Percentiles rank a stretch among this genome's conserved stretches.
These are phyloP conservation scores for Cephonodes hylas DNA, from an alignment of 2,888 invertebrate species.

Conservation along the genomic window DNA sequence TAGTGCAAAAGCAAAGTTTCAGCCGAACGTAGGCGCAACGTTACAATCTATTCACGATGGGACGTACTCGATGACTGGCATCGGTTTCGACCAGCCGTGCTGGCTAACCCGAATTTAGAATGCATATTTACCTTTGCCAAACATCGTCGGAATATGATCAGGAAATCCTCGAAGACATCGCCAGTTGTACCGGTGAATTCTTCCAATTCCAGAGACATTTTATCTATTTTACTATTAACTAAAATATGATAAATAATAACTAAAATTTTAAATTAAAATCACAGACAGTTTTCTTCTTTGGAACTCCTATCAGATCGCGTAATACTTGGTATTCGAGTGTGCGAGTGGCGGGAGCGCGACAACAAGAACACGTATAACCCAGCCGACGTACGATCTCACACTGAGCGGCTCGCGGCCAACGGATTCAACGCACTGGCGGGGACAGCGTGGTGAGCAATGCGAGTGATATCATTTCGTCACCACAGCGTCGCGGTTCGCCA, in stretches of 20 bases:
- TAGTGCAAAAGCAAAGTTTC: constrained; percentile 9
- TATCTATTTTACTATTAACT: constrained; percentile 47
- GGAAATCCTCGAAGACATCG: constrained; percentile 88
- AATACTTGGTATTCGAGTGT: constrained; percentile 56
- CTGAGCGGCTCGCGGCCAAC: constrained; percentile 32
- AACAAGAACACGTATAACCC: constrained; percentile 40
- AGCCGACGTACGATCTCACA: constrained; percentile 54
- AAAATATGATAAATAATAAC: constrained; percentile 41
- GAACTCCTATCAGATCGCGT: constrained; percentile 68
- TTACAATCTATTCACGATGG: constrained; percentile 30
- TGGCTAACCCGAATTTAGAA: constrained; percentile 64
- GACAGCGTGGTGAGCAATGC: constrained; percentile 15
- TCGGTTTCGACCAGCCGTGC: constrained; percentile 33
- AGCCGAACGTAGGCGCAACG: constrained; percentile 15
- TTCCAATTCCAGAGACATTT: constrained; percentile 85
- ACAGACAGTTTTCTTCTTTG: constrained; percentile 68
- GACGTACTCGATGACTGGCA: constrained; percentile 41
- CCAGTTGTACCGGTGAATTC: constrained; percentile 82
- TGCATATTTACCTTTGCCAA: constrained; percentile 84
- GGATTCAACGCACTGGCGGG: not conserved
- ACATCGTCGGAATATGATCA: constrained; percentile 85
- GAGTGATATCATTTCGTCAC: constrained; percentile 45
- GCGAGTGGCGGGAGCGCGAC: constrained; percentile 36
- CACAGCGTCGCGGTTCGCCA: constrained; percentile 20
- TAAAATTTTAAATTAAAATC: constrained; percentile 50